These are phyloP conservation scores for Hippasteria phrygiana DNA, from an alignment of 53 echinoderm and acorn worm genomes.

Conservation along the genomic window DNA sequence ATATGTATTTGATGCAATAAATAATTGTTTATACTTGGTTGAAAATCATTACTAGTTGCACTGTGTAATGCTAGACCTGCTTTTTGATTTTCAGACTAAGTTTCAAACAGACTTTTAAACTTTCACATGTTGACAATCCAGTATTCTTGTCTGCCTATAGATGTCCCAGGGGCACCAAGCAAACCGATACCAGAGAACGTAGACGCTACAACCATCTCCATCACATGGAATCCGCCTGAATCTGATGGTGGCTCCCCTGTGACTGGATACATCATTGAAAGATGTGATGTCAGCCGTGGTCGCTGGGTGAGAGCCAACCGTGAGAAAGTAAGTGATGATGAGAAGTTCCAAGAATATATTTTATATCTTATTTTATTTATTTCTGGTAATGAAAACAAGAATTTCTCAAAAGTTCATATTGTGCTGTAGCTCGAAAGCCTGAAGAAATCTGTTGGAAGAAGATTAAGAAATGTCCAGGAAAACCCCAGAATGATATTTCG, in stretches of 20 bases:
- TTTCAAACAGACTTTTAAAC: neutral
- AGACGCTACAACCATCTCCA: conserved; percentile 81
- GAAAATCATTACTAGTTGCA: too few species aligned
- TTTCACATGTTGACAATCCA: neutral
- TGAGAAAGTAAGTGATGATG: conserved; percentile 41
- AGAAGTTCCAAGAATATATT: too few species aligned
- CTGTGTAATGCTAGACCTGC: too few species aligned
- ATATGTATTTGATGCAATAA: too few species aligned
- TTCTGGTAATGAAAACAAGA: too few species aligned
- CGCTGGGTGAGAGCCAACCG: conserved; percentile 82
- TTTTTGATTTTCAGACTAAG: neutral
- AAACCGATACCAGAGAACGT: conserved; percentile 87
- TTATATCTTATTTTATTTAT: too few species aligned
- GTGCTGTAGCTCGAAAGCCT: too few species aligned
- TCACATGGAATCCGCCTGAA: conserved; percentile 93
- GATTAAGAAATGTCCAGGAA: too few species aligned
- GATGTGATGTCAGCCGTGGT: conserved; percentile 80
- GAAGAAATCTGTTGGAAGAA: too few species aligned
- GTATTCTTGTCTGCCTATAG: conserved; percentile 32
- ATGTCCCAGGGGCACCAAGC: conserved; percentile 94
- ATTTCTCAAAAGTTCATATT: too few species aligned
- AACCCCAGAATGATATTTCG: too few species aligned
- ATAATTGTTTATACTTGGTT: too few species aligned
- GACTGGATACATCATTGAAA: conserved; percentile 94
- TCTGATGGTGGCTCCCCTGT: conserved; percentile 96